Conservation (phyloP, 2,888 invertebrate genomes). For the Morpho achilles region DNA sequence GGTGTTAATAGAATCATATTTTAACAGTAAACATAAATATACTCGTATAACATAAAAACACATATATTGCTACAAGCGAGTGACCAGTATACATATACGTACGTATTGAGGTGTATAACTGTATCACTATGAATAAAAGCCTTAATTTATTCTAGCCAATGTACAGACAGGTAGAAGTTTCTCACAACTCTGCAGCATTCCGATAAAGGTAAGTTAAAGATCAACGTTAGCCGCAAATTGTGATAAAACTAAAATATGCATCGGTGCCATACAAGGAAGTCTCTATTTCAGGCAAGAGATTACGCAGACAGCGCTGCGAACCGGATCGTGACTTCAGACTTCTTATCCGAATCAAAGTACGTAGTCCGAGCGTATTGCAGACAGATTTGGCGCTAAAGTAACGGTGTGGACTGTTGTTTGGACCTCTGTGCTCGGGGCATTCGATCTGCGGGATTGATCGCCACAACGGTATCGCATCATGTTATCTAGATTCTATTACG, state of each 20-base stretch:
- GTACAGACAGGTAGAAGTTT: constrained; percentile 6
- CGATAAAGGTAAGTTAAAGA: constrained; percentile 22
- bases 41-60: no score
- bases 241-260: constrained; percentile 46
- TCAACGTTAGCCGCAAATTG: constrained; percentile 25
- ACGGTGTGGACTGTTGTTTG: constrained; percentile 35
- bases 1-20: no score
- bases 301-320: constrained; percentile 61
- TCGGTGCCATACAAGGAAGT: constrained; percentile 60
- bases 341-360: constrained; percentile 71
- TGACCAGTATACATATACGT: background rate
- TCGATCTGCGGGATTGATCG: constrained; percentile 52
- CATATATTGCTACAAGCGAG: no score
- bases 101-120: background rate
- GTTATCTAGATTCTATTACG: constrained; percentile 45
- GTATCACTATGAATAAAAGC: constrained; percentile 2
- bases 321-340: constrained; percentile 70
- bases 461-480: constrained; percentile 61
- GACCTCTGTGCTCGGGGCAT: constrained; percentile 41
- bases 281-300: constrained; percentile 63
- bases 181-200: constrained; percentile 13
- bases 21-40: no score
- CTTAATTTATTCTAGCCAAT: constrained; percentile 5
- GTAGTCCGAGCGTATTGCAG: constrained; percentile 62
- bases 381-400: constrained; percentile 71